Percentiles rank a stretch among this genome's conserved stretches.
phyloP scores from a whole-genome alignment of 1,140 invertebrate species.

The Antheraea pernyi region DNA sequence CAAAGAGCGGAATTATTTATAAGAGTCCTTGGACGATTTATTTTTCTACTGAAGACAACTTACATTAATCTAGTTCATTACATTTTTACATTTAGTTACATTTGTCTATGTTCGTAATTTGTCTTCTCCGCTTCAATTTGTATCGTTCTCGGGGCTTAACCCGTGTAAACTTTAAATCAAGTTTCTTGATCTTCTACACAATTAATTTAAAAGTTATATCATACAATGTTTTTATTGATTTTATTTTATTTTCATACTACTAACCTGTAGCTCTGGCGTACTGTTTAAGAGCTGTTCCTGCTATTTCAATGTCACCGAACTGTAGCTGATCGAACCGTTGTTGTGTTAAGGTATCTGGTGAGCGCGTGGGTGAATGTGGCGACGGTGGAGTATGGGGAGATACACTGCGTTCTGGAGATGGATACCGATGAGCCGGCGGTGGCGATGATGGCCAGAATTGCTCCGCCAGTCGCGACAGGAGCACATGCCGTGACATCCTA shows the following conservation, averaged over 20 bases:
- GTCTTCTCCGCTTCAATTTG: no score
- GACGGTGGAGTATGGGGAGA: conserved; percentile 55
- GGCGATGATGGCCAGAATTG: conserved; percentile 63
- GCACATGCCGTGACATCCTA: conserved; percentile 70
- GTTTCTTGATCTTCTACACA: no score
- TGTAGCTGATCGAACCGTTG: conserved; percentile 54
- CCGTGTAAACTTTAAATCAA: no score
- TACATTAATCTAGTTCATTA: no score
- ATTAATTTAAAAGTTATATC: background rate
- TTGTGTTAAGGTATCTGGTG: conserved; percentile 51
- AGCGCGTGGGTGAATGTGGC: conserved; percentile 52
- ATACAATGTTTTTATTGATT: no score
- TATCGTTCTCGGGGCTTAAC: no score
- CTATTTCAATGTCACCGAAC: conserved; percentile 66
- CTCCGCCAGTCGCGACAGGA: conserved; percentile 67
- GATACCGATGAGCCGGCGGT: conserved; percentile 60
- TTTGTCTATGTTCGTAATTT: no score
- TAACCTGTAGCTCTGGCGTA: conserved; percentile 69
- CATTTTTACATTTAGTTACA: no score
- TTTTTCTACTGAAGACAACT: no score
- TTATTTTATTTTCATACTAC: conserved; percentile 4
- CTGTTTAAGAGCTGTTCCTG: conserved; percentile 64
- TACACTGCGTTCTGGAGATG: conserved; percentile 60
- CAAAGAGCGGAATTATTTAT: no score
- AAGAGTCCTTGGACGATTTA: no score